Conservation (phyloP, 2,888 invertebrate genomes). For the Cheilosia pagana region DNA sequence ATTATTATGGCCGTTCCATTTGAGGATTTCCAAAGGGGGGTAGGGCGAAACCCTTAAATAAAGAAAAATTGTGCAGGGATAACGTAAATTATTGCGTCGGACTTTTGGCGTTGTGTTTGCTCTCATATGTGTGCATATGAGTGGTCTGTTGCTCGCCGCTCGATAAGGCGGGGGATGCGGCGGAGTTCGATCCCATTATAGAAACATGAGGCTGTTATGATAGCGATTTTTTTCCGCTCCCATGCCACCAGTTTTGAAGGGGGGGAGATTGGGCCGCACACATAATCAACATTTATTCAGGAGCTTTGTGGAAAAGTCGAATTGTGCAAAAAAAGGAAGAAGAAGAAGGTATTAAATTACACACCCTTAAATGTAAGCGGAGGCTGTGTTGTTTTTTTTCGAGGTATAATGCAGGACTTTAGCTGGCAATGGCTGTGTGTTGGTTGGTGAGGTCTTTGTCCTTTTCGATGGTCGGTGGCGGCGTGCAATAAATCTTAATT, state of each 20-base stretch:
- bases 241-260: neutral
- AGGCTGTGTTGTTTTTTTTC: constrained; percentile 5
- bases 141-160: constrained; percentile 19
- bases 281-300: constrained; percentile 69
- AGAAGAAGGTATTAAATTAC: constrained; percentile 51
- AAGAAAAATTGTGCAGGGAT: constrained; percentile 65
- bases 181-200: constrained; percentile 66
- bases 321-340: constrained; percentile 53
- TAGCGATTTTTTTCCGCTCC: constrained; percentile 58
- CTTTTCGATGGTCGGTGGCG: constrained; percentile 39
- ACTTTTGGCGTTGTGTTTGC: constrained; percentile 68
- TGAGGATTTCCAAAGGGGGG: constrained; percentile 53
- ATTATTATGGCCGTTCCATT: constrained; percentile 74
- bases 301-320: constrained; percentile 32
- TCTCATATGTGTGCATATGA: constrained; percentile 19
- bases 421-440: too few species aligned
- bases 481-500: constrained; percentile 71
- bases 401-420: constrained; percentile 30
- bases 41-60: constrained; percentile 64
- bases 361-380: constrained; percentile 18
- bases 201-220: constrained; percentile 74
- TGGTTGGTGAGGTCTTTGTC: constrained; percentile 39
- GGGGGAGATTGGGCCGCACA: neutral
- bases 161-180: constrained; percentile 5
- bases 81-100: constrained; percentile 73